Base-by-base conservation (phyloP, 2,113 vertebrate species). In the Marcusenius ussheri region DNA sequence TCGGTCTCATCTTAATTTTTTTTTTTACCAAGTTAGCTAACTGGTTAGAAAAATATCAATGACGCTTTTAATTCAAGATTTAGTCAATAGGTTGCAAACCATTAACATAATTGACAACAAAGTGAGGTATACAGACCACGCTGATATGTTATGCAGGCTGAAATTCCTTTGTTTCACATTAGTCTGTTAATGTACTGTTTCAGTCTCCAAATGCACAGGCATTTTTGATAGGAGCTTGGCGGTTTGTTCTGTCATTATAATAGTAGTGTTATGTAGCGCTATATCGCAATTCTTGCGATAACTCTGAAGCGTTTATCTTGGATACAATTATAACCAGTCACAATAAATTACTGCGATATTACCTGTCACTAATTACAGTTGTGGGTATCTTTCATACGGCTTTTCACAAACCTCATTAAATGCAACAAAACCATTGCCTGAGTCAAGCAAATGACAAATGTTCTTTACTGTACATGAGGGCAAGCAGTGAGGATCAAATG, bases 371-470 rank as follows among this genome's bases (percentile, higher is more conserved):
- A 66, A 66, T 66, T 27, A 31, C 62, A 66, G 62, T 66, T 66
- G 10, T 66, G n/a, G n/a, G 15, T 58, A 31, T 56, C 50, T n/a
- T 50, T 83, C 35, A 83, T 56, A 27, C 0, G 10, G 21, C 15
- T 15, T 13, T 88, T 88, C 35, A 47, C 19, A 3, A 45, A 9
- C 89, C 93, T 94, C 2, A 27, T 80, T 21, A 49, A 49, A 8
- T 91, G 27, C 21, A 56, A 87, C 31, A 53, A 17, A 35, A 27
- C n/a, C 10, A 17, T 53, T 87, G 24, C 31, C 70, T 17, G 31
- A 39, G 70, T 35, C 70, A 47, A 84, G 24, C 10, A 49, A 46
- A 10, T 84, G 47, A 47, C 35, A n/a, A 51, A 27, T 42, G 5
- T 42, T 80, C 15, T 39, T 80, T 42, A 80, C 39, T 80, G 15